A percentile compares a stretch with the other conserved stretches of the same genome.
Evolutionary conservation across 53 echinoderm and acorn worm species (phyloP).

Genomic region (Patiria pectinifera): DNA sequence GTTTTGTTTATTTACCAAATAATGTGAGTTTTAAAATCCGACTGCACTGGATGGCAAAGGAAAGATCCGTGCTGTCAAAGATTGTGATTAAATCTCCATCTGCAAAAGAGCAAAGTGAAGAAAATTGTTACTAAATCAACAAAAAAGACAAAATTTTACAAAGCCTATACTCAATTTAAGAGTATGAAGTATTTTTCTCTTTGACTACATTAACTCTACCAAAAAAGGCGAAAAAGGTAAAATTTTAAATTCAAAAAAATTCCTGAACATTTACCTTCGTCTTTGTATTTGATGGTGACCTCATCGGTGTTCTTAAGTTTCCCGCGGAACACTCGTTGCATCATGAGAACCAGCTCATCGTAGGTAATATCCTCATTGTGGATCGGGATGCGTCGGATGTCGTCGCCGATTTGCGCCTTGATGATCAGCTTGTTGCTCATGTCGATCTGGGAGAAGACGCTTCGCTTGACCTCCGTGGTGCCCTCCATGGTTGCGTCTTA

Average conservation of each 20-base stretch:
- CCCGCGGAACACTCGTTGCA: constrained; percentile 97
- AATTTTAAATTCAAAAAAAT: not conserved
- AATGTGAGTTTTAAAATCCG: constrained; percentile 93
- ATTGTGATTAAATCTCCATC: constrained; percentile 99
- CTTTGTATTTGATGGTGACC: constrained; percentile 96
- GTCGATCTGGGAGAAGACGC: constrained; percentile 83
- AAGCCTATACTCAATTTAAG: not conserved
- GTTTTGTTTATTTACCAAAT: constrained; percentile 81
- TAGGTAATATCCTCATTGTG: constrained; percentile 97
- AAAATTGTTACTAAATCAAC: not conserved
- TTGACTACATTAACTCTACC: not conserved
- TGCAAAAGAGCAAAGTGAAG: constrained; percentile 18
- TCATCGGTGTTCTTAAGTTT: constrained; percentile 96
- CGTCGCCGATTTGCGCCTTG: constrained; percentile 97
- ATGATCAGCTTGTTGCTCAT: constrained; percentile 99
- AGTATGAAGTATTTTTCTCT: too few relatives aligned
- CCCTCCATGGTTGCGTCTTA: constrained; percentile 29
- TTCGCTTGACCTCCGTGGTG: constrained; percentile 29
- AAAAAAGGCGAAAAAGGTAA: not conserved
- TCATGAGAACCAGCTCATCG: constrained; percentile 96
- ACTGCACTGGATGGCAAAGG: constrained; percentile 99
- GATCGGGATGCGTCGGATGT: constrained; percentile 94
- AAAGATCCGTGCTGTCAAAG: constrained; percentile 97
- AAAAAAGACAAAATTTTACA: not conserved
- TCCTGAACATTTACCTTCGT: constrained; percentile 78